A percentile compares a stretch with the other conserved stretches of the same genome.
These are phyloP conservation scores for Acropora tenuis DNA, from an alignment of 64 coral and sea anemone genomes.

Conservation along the genomic window DNA sequence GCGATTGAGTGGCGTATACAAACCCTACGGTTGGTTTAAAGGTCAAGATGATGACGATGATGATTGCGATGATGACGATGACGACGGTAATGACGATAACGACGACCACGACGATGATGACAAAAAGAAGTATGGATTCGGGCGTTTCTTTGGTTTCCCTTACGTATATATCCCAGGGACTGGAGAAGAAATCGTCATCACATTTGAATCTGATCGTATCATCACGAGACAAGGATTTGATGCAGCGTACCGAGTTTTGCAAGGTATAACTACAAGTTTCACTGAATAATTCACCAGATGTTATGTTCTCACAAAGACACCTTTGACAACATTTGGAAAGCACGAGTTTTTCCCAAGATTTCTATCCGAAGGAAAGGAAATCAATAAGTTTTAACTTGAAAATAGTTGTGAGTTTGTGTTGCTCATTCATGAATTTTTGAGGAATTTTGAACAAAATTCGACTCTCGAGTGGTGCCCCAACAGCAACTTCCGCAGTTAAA, in stretches of 20 bases:
- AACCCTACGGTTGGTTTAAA: not conserved
- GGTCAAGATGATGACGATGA: constrained; percentile 8
- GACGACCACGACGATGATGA: not conserved
- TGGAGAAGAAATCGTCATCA: constrained; percentile 15
- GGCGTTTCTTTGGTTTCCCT: constrained; percentile 16
- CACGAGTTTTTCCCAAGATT: no score
- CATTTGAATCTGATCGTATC: constrained; percentile 19
- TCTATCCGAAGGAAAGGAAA: no score
- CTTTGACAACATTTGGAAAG: no score
- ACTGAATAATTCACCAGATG: not conserved
- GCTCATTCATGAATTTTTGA: no score
- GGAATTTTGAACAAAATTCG: no score
- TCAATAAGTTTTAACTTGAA: no score
- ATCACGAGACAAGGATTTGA: constrained; percentile 27
- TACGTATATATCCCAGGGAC: constrained; percentile 11
- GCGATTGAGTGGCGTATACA: constrained; percentile 21
- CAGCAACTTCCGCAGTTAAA: no score
- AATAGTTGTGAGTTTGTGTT: no score
- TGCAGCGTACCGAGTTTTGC: not conserved
- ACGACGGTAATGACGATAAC: constrained; percentile 20
- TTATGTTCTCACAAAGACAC: no score
- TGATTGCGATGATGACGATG: constrained; percentile 12
- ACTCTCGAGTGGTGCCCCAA: no score
- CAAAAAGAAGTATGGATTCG: not conserved
- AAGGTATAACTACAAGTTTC: not conserved